phyloP scores from a whole-genome alignment of 2,113 vertebrate genomes.

The Puntigrus tetrazona region DNA sequence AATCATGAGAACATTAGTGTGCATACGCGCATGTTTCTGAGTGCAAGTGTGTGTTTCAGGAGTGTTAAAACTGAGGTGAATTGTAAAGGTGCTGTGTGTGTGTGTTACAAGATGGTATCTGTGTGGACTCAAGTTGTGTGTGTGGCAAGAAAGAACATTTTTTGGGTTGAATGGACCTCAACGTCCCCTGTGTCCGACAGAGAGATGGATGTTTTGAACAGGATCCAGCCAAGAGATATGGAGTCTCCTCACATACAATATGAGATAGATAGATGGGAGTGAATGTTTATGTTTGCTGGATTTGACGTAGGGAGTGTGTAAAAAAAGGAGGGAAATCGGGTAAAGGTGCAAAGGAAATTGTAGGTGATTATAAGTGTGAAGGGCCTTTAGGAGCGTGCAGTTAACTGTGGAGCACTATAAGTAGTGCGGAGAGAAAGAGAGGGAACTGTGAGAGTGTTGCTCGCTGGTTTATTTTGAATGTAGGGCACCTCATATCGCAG shows the following conservation, averaged over 20 bases:
- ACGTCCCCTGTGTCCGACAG: not conserved
- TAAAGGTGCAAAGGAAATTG: slow-evolving; percentile 14
- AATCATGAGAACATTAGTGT: slow-evolving; percentile 21
- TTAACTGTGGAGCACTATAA: slow-evolving; percentile 13
- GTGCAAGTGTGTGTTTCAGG: slow-evolving; percentile 5
- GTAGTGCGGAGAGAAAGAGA: slow-evolving; percentile 6
- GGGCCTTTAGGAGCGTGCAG: not conserved
- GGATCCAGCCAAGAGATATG: slow-evolving; percentile 23
- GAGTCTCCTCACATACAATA: slow-evolving; percentile 4
- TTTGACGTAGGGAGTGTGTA: not conserved
- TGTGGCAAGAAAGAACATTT: not conserved
- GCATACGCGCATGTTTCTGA: not conserved
- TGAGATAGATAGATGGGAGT: not conserved
- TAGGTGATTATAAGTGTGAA: slow-evolving; percentile 20
- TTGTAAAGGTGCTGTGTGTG: not conserved
- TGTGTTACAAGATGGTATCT: slow-evolving; percentile 29
- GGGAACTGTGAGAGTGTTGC: not conserved
- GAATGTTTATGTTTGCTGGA: slow-evolving; percentile 23
- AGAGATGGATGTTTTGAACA: slow-evolving; percentile 17
- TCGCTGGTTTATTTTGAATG: slow-evolving; percentile 44
- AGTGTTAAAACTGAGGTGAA: not conserved
- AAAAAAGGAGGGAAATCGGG: not conserved
- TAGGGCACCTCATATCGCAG: slow-evolving; percentile 52
- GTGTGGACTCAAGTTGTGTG: slow-evolving; percentile 4
- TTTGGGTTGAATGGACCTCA: not conserved